Percentiles rank a stretch among this genome's conserved stretches.
Conservation (phyloP, 2,113 vertebrate species). For the Phalacrocorax carbo region DNA sequence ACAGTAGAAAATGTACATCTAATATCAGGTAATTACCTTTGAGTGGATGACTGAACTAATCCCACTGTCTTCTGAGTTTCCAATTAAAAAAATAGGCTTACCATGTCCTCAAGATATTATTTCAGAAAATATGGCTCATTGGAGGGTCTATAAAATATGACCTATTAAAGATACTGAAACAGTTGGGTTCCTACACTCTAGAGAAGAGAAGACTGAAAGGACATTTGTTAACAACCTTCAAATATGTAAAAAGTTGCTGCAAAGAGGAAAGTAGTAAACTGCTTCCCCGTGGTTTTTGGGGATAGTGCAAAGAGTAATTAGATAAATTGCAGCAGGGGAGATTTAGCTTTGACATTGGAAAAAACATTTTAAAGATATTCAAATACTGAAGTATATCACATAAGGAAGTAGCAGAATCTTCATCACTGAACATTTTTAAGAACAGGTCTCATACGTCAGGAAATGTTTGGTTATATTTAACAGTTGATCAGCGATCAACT, state of each 20-base stretch:
- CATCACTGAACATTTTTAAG: neutral
- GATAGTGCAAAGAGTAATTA: neutral
- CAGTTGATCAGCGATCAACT: neutral
- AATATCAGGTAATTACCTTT: slow-evolving; percentile 48
- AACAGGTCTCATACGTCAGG: neutral
- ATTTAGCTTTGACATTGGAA: neutral
- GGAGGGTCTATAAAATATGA: slow-evolving; percentile 32
- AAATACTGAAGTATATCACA: neutral
- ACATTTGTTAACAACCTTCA: slow-evolving; percentile 20
- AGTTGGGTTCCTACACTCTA: neutral
- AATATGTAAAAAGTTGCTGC: neutral
- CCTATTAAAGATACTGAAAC: neutral
- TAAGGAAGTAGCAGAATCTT: neutral
- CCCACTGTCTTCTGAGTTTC: slow-evolving; percentile 33
- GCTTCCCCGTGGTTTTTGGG: neutral
- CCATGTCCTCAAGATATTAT: slow-evolving; percentile 21
- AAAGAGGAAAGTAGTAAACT: neutral
- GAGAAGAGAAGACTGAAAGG: neutral
- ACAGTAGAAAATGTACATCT: slow-evolving; percentile 21
- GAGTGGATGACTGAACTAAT: slow-evolving; percentile 43
- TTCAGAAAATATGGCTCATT: slow-evolving; percentile 21
- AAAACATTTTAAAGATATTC: neutral
- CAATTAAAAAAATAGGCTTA: slow-evolving; percentile 40
- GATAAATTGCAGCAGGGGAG: neutral
- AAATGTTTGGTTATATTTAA: neutral